Percentiles rank a stretch among this genome's conserved stretches.
Conservation (phyloP, 2,113 vertebrate species). For the Rhinoderma darwinii region DNA sequence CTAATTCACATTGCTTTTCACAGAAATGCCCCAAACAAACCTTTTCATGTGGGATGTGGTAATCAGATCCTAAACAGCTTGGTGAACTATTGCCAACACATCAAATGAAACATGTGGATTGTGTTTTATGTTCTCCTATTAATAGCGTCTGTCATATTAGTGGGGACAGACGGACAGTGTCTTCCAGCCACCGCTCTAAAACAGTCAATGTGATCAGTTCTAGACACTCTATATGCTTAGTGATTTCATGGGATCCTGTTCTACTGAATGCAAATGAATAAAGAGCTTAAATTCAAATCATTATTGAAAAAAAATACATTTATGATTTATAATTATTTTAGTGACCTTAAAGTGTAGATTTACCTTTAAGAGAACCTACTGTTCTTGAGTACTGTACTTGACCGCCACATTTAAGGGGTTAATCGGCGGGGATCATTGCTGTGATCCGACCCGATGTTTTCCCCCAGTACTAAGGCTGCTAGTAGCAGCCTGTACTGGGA, state of each 20-base stretch:
- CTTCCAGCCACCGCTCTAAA: not conserved
- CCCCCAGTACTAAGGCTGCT: too few relatives aligned
- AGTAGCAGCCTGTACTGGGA: too few relatives aligned
- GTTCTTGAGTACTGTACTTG: too few relatives aligned
- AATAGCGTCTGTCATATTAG: not conserved
- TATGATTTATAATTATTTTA: too few relatives aligned
- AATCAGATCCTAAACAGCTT: not conserved
- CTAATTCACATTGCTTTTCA: constrained; percentile 14
- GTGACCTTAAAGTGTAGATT: too few relatives aligned
- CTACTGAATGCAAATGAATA: not conserved
- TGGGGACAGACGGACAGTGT: not conserved
- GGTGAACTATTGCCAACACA: constrained; percentile 5
- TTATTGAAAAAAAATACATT: too few relatives aligned
- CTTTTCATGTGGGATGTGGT: constrained; percentile 49
- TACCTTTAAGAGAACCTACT: too few relatives aligned
- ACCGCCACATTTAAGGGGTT: too few relatives aligned
- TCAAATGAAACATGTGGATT: constrained; percentile 2
- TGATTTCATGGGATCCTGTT: not conserved
- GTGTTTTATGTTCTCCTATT: not conserved
- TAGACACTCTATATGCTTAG: not conserved
- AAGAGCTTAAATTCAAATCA: not conserved
- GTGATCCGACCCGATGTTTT: too few relatives aligned
- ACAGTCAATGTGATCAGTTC: not conserved
- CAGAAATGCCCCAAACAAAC: constrained; percentile 2
- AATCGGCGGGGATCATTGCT: too few relatives aligned